Evolutionary conservation across 2,888 invertebrate genomes (phyloP), one percentile per base, ranked within the genome.

Genomic region (Amiota mariae): DNA sequence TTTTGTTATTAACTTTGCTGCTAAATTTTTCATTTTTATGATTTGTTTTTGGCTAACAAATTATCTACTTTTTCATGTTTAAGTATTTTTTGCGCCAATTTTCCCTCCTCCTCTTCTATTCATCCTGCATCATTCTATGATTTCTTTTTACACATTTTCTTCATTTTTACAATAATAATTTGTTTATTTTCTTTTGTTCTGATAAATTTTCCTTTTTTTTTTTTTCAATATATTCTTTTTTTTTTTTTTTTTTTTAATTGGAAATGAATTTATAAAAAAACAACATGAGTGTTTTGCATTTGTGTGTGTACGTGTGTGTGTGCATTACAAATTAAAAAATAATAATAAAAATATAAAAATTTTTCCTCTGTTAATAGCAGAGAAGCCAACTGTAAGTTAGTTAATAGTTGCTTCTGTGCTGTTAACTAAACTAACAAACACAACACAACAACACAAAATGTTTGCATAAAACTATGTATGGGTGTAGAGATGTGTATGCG

Each of bases 31-130:
- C 24, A n/a, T n/a, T n/a, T n/a, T n/a, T n/a, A n/a, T n/a, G n/a
- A n/a, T n/a, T n/a, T n/a, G n/a, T 64, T 73, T 74, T 74, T 76
- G 82, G 76, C 86, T 78, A 79, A 87, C 87, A 84, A 36, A 36
- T 36, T 68, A 64, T 73, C 73, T 68, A 68, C 68, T 68, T 51
- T 18, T 68, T 51, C 18, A 24, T 20, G 10, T 71, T 49, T 57
- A 48, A 59, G 59, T 71, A 59, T 59, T 71, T 70, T 59, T 59
- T 71, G 57, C 15, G 57, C 57, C 48, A 51, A 49, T 24, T 71
- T 70, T 15, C 20, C 54, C 48, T 36, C 6, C 36, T 36, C 36
- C 36, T 36, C 36, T 6, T 36, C 4, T 36, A 0, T 6, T 36
- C 6, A 6, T 36, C 8, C 36, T 4, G 6, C 36, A 4, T 6